These are phyloP conservation scores for Sminthurinus signatus DNA, from an alignment of 1,140 invertebrate genomes.

Conservation along the genomic window DNA sequence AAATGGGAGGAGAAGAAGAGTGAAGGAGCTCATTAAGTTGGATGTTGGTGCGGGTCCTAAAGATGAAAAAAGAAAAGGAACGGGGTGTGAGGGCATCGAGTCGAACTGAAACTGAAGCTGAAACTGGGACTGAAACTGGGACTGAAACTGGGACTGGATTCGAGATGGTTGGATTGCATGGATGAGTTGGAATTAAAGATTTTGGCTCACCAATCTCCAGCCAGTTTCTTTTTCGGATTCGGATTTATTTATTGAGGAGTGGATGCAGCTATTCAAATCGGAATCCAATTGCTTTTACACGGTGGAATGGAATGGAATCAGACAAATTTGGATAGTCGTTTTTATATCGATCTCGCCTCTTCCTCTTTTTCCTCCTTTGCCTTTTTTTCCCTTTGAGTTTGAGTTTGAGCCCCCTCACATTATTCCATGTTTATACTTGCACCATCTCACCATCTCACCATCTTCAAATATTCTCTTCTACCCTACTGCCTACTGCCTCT, in stretches of 20 bases:
- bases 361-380: no score
- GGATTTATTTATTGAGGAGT: not conserved
- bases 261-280: conserved; percentile 1
- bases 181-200: conserved; percentile 4
- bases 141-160: not conserved
- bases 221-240: no score
- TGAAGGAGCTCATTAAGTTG: not conserved
- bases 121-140: no score
- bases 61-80: not conserved
- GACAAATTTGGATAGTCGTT: not conserved
- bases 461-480: no score
- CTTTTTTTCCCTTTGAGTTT: no score
- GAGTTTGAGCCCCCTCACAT: no score
- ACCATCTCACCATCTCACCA: no score
- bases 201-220: not conserved
- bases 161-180: not conserved
- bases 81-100: not conserved
- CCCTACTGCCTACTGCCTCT: no score
- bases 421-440: no score
- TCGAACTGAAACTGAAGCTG: not conserved
- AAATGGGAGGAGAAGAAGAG: not conserved
- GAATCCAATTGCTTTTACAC: not conserved
- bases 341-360: not conserved
- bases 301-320: not conserved
- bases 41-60: no score